These are phyloP conservation scores for Percina caprodes DNA, from an alignment of 2,113 vertebrate genomes.

Conservation along the genomic window DNA sequence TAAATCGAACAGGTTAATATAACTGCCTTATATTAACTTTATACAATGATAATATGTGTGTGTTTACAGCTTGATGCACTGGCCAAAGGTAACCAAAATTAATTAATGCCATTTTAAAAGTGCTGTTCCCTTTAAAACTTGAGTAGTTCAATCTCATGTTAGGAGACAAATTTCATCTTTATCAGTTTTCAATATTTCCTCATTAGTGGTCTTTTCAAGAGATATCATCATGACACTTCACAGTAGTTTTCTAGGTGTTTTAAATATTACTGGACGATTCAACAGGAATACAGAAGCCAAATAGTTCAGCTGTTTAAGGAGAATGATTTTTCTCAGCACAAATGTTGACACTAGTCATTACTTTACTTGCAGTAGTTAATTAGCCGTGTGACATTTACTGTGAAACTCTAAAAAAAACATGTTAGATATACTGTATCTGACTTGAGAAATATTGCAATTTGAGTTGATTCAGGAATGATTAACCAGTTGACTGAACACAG, in stretches of 20 bases:
- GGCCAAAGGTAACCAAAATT: not conserved
- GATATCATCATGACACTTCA: not conserved
- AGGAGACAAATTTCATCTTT: not conserved
- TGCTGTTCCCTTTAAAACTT: not conserved
- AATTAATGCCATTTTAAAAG: not conserved
- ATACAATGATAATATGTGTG: not conserved
- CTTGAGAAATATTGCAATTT: constrained; percentile 45
- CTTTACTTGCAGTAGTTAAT: constrained; percentile 60
- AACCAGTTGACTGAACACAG: constrained; percentile 50
- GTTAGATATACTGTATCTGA: constrained; percentile 36
- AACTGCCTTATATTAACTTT: not conserved
- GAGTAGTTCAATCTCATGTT: not conserved
- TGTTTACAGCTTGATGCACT: not conserved
- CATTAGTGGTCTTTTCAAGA: not conserved
- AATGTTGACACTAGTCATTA: constrained; percentile 57
- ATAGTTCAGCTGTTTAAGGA: constrained; percentile 18
- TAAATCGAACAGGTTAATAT: not conserved
- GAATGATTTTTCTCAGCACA: constrained; percentile 33
- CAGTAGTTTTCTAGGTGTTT: not conserved
- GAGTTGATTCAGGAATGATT: constrained; percentile 44
- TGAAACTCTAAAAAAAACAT: constrained; percentile 29
- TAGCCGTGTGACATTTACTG: constrained; percentile 58
- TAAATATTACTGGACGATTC: not conserved
- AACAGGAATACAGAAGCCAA: constrained; percentile 3
- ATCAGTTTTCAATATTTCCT: not conserved